phyloP scores from a whole-genome alignment of 1,140 invertebrate genomes.

The Argopecten irradians region DNA sequence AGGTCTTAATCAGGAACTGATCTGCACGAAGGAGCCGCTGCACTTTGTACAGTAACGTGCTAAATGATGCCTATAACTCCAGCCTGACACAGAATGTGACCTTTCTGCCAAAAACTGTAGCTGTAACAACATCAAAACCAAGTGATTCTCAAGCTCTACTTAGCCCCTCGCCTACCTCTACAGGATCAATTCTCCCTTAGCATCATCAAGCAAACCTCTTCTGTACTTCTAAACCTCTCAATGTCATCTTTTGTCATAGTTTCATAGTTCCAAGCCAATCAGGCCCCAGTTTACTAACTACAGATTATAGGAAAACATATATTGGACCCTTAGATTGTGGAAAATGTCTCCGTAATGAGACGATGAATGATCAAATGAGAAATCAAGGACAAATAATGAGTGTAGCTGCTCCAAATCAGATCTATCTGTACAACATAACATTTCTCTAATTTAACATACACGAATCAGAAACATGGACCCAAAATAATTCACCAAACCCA shows the following conservation, averaged over 20 bases:
- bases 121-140: neutral
- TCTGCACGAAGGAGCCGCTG: neutral
- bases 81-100: neutral
- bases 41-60: neutral
- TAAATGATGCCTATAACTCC: neutral
- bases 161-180: neutral
- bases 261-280: neutral
- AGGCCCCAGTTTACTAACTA: neutral
- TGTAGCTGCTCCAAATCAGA: neutral
- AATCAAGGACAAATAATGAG: neutral
- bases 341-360: neutral
- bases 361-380: neutral
- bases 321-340: slow-evolving; percentile 9
- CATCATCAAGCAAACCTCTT: neutral
- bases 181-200: neutral
- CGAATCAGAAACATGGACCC: neutral
- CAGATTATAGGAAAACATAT: neutral
- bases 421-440: neutral
- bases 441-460: neutral
- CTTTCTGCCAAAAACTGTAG: slow-evolving; percentile 8
- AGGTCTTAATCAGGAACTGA: neutral
- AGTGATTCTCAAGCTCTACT: slow-evolving; percentile 15
- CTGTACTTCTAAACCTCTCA: neutral
- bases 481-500: neutral
- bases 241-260: neutral